phyloP scores from a whole-genome alignment of 2,797 vertebrate genomes.

The Coregonus suidteri region DNA sequence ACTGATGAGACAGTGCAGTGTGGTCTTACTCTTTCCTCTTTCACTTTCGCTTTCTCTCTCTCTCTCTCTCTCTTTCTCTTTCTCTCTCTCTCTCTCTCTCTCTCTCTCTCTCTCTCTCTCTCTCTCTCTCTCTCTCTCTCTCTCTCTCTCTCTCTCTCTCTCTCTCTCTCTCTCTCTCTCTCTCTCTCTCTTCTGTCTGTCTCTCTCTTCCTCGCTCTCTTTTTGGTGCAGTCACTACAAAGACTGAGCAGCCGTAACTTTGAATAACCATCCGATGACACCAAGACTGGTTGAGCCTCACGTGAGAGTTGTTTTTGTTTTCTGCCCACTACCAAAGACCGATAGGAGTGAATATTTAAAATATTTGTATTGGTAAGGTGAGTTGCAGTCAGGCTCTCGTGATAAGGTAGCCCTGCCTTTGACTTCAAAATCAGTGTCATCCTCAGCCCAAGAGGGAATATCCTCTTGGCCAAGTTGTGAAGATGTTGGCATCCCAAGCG shows the following conservation, averaged over 20 bases:
- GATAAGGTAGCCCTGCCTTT: too few relatives aligned
- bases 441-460: not conserved
- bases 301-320: constrained; percentile 4
- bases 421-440: not conserved
- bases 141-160: constrained; percentile 4
- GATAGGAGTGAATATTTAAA: too few relatives aligned
- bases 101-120: not conserved
- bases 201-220: not conserved
- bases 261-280: not conserved
- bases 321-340: too few relatives aligned
- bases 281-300: not conserved
- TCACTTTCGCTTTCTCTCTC: not conserved
- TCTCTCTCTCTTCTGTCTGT: not conserved
- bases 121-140: not conserved
- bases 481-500: not conserved
- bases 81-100: not conserved
- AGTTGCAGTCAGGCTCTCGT: too few relatives aligned
- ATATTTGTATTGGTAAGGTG: too few relatives aligned
- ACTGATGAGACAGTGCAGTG: not conserved
- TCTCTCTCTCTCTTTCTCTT: too few relatives aligned
- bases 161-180: not conserved
- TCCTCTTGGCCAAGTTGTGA: not conserved
- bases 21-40: constrained; percentile 3
- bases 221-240: not conserved
- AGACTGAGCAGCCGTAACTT: not conserved